Percentiles rank a stretch among this genome's conserved stretches.
phyloP scores from a whole-genome alignment of 1,140 invertebrate species.

The Andricus grossulariae region DNA sequence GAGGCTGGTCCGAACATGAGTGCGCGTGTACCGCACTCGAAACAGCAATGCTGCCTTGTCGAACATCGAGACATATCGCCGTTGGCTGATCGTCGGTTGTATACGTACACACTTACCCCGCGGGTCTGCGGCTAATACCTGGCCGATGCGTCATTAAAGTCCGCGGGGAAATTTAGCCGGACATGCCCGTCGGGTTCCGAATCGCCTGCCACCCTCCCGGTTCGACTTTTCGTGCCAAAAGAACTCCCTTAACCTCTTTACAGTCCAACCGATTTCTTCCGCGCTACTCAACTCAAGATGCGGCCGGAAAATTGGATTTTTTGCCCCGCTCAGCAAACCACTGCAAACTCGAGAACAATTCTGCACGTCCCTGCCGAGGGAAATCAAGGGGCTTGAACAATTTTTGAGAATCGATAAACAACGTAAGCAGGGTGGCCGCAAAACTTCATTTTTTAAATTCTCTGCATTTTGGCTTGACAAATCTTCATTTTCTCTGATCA shows the following conservation, averaged over 20 bases:
- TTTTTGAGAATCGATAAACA: background rate
- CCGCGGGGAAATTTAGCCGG: constrained; percentile 69
- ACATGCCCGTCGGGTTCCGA: constrained; percentile 54
- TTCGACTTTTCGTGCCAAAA: constrained; percentile 4
- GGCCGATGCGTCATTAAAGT: constrained; percentile 68
- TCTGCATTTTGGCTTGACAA: too few relatives aligned
- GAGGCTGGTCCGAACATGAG: constrained; percentile 38
- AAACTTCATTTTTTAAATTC: too few relatives aligned
- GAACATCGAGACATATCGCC: constrained; percentile 57
- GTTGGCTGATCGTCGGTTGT: constrained; percentile 42
- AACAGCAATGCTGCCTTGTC: constrained; percentile 49
- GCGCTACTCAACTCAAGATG: background rate
- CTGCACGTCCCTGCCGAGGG: background rate
- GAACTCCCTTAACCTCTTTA: background rate
- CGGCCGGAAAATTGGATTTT: constrained; percentile 15
- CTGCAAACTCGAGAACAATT: background rate
- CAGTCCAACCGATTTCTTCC: constrained; percentile 8
- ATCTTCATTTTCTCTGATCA: too few relatives aligned
- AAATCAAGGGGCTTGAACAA: background rate
- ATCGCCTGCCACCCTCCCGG: background rate
- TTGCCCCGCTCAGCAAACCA: background rate
- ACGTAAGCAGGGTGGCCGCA: too few relatives aligned
- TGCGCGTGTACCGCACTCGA: constrained; percentile 3
- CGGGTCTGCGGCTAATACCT: constrained; percentile 57
- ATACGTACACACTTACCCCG: constrained; percentile 40